Conservation (phyloP, 2,888 invertebrate species). For the Alviniconcha strummeri region DNA sequence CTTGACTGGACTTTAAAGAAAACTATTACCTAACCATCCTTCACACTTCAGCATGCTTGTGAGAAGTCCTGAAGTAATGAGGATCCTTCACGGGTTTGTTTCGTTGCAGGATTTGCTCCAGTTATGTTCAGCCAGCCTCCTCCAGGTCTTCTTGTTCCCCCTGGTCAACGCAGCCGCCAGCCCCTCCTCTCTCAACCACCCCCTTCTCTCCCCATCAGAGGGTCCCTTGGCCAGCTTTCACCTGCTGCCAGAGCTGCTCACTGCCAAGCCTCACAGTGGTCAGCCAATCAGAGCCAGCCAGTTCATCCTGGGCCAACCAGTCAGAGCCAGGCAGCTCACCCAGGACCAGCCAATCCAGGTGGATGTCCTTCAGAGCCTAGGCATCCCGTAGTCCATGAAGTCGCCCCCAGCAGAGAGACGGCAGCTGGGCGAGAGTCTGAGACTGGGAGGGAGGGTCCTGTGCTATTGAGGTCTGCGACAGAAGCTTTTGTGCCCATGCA, state of each 20-base stretch:
- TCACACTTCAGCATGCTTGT: too few species aligned
- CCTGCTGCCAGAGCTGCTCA: not conserved
- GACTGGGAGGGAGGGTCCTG: conserved; percentile 5
- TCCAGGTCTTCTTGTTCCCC: not conserved
- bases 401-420: not conserved
- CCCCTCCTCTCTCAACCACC: conserved; percentile 29
- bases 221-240: conserved; percentile 25
- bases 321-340: conserved; percentile 37
- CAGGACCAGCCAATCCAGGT: conserved; percentile 31
- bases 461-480: conserved; percentile 12
- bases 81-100: not conserved
- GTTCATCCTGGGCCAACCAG: conserved; percentile 38
- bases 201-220: conserved; percentile 37
- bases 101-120: conserved; percentile 4
- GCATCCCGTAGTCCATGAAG: not conserved
- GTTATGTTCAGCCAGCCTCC: conserved; percentile 20
- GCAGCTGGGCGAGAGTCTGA: not conserved
- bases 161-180: conserved; percentile 13
- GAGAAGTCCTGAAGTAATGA: too few species aligned
- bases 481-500: conserved; percentile 61
- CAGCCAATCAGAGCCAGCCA: conserved; percentile 18
- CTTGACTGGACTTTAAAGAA: too few species aligned
- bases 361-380: not conserved
- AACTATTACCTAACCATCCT: too few species aligned
- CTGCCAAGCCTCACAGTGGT: conserved; percentile 4